Conservation (phyloP, 2,113 vertebrate genomes). For the Megaleporinus macrocephalus region DNA sequence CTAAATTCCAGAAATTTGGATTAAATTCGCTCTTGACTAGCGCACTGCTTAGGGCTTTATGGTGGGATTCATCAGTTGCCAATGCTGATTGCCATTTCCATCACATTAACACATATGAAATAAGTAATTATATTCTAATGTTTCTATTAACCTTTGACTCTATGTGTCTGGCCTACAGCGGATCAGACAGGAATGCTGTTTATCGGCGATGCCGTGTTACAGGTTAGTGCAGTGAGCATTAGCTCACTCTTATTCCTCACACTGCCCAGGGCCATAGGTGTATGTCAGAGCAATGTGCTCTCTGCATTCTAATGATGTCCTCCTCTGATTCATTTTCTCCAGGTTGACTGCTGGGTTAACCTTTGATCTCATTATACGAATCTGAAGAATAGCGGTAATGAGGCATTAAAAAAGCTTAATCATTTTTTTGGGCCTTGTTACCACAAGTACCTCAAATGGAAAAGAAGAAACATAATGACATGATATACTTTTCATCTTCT, state of each 20-base stretch:
- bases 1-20: conserved; percentile 61
- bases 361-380: conserved; percentile 49
- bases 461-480: background rate
- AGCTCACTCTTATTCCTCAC: conserved; percentile 38
- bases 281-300: conserved; percentile 32
- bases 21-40: conserved; percentile 51
- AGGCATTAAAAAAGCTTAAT: conserved; percentile 24
- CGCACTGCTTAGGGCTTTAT: conserved; percentile 52
- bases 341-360: conserved; percentile 46
- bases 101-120: conserved; percentile 67
- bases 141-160: conserved; percentile 79
- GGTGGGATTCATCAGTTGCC: conserved; percentile 58
- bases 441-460: conserved; percentile 4
- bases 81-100: conserved; percentile 64
- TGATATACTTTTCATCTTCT: background rate
- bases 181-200: conserved; percentile 93
- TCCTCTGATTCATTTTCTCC: conserved; percentile 49
- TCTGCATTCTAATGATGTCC: conserved; percentile 54
- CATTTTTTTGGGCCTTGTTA: conserved; percentile 31
- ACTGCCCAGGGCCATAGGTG: conserved; percentile 50
- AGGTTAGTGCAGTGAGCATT: conserved; percentile 81
- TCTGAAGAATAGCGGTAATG: conserved; percentile 37
- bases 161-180: conserved; percentile 78
- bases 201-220: conserved; percentile 89
- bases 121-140: conserved; percentile 64